Evolutionary conservation across 2,113 vertebrate genomes (phyloP), one percentile per base, ranked within the genome.

Genomic region (Oenanthe melanoleuca): DNA sequence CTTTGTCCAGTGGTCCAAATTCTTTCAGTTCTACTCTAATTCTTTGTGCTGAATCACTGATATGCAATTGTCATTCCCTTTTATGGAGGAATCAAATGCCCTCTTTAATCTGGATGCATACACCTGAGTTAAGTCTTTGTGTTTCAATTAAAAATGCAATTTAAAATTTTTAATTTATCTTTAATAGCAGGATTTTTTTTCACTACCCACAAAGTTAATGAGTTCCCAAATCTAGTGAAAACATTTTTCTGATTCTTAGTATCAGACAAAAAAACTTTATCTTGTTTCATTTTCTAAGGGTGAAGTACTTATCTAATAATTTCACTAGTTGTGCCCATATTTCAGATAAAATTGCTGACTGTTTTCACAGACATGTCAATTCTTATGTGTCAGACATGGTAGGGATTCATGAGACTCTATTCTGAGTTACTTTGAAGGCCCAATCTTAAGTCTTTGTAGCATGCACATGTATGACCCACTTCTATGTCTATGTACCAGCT

Each of bases 261-360:
- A 38, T 21, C 33, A 55, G 37, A n/a, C 3, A 73, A 65, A 55
- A 22, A 65, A 18, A 9, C 14, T 74, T 71, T 4, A 2, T 52
- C 14, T 18, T 15, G 2, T 59, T 84, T 84, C 12, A 34, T 85
- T 82, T 85, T 60, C 49, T 64, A 55, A 31, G 6, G 8, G 9
- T 56, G 28, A 75, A 72, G 2, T 20, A 61, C 61, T 72, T 70
- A 14, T 50, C 25, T 69, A 37, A 40, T 4, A 29, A 77, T 49
- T 65, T 53, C 50, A 19, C 37, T 45, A 19, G 3, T 33, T 4
- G 0, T 61, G 34, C 7, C 18, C 2, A 9, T 37, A 4, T 81
- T 85, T 89, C 49, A 74, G 33, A 40, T 21, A 21, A 5, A 55
- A 71, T 12, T 86, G 10, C 44, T 82, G 52, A n/a, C 28, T 16